phyloP scores from a whole-genome alignment of 2,113 vertebrate genomes.

The Lynx canadensis region DNA sequence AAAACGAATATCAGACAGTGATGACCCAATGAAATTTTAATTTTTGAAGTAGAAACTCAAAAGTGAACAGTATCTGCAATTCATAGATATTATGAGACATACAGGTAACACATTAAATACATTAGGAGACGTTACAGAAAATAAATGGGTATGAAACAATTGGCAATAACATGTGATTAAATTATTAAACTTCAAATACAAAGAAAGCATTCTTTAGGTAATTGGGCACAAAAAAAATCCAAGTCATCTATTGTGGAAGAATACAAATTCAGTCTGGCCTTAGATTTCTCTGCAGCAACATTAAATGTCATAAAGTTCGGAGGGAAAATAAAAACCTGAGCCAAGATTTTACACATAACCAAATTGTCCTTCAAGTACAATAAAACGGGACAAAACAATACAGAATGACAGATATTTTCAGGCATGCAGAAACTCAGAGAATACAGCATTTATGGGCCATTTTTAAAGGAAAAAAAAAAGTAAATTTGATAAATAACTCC shows the following conservation, averaged over 20 bases:
- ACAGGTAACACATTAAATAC: background rate
- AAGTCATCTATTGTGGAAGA: background rate
- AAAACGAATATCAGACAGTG: background rate
- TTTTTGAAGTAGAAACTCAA: background rate
- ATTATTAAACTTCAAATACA: slow-evolving; percentile 23
- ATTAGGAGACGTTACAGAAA: background rate
- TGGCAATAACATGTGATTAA: background rate
- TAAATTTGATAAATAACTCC: slow-evolving; percentile 71
- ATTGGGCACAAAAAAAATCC: background rate
- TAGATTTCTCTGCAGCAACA: background rate
- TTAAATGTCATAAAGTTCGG: slow-evolving; percentile 10
- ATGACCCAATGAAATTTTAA: background rate
- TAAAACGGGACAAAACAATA: slow-evolving; percentile 58
- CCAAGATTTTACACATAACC: slow-evolving; percentile 42
- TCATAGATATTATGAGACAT: background rate
- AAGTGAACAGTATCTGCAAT: background rate
- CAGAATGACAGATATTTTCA: slow-evolving; percentile 52
- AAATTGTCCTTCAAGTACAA: slow-evolving; percentile 59
- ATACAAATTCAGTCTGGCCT: background rate
- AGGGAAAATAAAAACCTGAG: slow-evolving; percentile 42
- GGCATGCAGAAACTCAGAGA: slow-evolving; percentile 15
- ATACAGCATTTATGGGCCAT: slow-evolving; percentile 31
- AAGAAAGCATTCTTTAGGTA: background rate
- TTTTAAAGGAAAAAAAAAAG: slow-evolving; percentile 30
- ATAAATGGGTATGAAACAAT: background rate